A percentile compares a stretch with the other conserved stretches of the same genome.
Evolutionary conservation across 1,140 invertebrate species (phyloP).

Genomic region (Neodiprion pinetum): DNA sequence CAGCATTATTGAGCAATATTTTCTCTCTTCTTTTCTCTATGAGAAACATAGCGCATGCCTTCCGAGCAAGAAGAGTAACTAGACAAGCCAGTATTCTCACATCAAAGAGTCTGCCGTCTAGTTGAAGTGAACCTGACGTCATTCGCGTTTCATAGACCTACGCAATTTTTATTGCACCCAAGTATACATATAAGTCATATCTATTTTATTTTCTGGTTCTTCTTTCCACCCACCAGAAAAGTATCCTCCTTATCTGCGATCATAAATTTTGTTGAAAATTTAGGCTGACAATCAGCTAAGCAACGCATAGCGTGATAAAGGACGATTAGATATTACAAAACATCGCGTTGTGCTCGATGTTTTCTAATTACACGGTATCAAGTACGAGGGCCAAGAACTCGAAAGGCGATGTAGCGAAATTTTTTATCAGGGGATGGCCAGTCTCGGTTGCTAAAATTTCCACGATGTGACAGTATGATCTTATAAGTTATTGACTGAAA

Average conservation of each 20-base stretch:
- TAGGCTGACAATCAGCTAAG: not conserved
- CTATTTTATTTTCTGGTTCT: not conserved
- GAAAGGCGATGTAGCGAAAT: too few species aligned
- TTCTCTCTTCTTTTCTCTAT: not conserved
- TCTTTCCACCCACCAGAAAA: not conserved
- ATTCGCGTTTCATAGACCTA: conserved; percentile 26
- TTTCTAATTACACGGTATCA: too few species aligned
- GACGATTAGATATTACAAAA: not conserved
- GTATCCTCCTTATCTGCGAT: not conserved
- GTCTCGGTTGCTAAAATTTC: too few species aligned
- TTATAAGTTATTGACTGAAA: too few species aligned
- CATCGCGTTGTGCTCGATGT: too few species aligned
- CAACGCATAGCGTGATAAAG: not conserved
- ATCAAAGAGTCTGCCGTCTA: conserved; percentile 29
- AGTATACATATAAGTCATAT: conserved; percentile 27
- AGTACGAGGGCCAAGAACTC: too few species aligned
- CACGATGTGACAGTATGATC: too few species aligned
- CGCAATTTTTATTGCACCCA: not conserved
- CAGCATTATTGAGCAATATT: not conserved
- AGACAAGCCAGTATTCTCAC: conserved; percentile 19
- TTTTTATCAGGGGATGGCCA: too few species aligned
- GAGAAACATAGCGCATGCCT: not conserved
- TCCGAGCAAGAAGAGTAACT: not conserved
- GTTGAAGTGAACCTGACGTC: conserved; percentile 19
- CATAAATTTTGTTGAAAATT: not conserved